Evolutionary conservation across 2,888 invertebrate species (phyloP).

Genomic region (Alviniconcha strummeri): DNA sequence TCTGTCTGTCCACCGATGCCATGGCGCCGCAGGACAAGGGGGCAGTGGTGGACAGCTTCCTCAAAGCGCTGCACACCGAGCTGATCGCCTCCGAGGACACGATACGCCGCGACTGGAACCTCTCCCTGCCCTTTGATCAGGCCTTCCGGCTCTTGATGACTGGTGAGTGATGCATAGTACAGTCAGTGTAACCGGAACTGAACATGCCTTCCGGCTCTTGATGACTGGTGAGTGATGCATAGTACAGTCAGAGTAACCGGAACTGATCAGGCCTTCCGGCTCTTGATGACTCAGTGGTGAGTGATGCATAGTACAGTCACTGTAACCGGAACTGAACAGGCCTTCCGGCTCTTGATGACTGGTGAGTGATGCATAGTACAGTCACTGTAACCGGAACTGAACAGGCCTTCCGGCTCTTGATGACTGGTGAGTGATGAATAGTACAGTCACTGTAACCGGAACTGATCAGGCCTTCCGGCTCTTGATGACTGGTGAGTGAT

Average conservation of each 20-base stretch:
- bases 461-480: conserved; percentile 49
- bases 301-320: no score
- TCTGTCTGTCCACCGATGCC: conserved; percentile 42
- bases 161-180: conserved; percentile 41
- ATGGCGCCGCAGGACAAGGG: conserved; percentile 44
- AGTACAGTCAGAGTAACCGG: no score
- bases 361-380: no score
- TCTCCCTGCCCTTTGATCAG: conserved; percentile 45
- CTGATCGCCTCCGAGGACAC: conserved; percentile 29
- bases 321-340: conserved; percentile 33
- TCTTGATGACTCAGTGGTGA: conserved; percentile 50
- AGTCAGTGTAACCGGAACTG: not conserved
- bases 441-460: no score
- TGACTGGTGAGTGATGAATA: conserved; percentile 50
- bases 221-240: conserved; percentile 52
- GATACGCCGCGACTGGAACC: conserved; percentile 48
- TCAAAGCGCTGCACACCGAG: conserved; percentile 32
- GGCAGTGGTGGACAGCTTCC: conserved; percentile 43
- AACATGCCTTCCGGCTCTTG: conserved; percentile 50
- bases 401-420: conserved; percentile 51
- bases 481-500: conserved; percentile 53
- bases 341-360: conserved; percentile 54
- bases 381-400: conserved; percentile 9
- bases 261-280: conserved; percentile 45
- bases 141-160: conserved; percentile 56